Conservation (phyloP, 2,113 vertebrate genomes). For the Muntiacus muntjak region DNA sequence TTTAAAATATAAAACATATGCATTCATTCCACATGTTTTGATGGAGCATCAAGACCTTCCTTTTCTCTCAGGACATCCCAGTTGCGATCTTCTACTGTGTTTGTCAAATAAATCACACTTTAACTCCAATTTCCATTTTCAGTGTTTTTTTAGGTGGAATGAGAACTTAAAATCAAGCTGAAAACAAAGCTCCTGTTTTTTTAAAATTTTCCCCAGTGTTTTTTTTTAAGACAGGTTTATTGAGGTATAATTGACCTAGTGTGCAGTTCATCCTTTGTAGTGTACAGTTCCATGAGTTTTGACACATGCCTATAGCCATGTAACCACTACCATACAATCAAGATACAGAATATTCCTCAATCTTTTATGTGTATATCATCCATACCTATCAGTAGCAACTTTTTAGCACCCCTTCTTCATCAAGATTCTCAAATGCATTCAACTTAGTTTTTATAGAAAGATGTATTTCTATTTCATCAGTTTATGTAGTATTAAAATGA, state of each 20-base stretch:
- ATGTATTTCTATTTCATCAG: neutral
- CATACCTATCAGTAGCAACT: neutral
- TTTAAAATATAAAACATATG: neutral
- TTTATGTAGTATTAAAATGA: neutral
- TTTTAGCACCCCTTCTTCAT: neutral
- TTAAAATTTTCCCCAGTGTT: neutral
- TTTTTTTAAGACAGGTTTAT: neutral
- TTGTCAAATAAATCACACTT: neutral
- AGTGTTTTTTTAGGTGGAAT: neutral
- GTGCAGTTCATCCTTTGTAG: neutral
- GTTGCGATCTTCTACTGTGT: neutral
- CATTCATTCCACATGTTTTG: neutral
- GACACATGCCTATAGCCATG: neutral
- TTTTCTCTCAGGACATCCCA: neutral
- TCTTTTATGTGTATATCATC: neutral
- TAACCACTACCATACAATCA: neutral
- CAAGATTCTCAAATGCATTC: neutral
- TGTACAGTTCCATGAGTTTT: neutral
- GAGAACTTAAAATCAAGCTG: neutral
- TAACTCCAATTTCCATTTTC: neutral
- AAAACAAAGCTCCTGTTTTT: neutral
- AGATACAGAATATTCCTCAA: neutral
- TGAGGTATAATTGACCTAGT: neutral
- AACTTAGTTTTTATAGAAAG: neutral
- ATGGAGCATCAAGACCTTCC: neutral